Evolutionary conservation across 2,113 vertebrate species (phyloP).

Genomic region (Seriola rivoliana): DNA sequence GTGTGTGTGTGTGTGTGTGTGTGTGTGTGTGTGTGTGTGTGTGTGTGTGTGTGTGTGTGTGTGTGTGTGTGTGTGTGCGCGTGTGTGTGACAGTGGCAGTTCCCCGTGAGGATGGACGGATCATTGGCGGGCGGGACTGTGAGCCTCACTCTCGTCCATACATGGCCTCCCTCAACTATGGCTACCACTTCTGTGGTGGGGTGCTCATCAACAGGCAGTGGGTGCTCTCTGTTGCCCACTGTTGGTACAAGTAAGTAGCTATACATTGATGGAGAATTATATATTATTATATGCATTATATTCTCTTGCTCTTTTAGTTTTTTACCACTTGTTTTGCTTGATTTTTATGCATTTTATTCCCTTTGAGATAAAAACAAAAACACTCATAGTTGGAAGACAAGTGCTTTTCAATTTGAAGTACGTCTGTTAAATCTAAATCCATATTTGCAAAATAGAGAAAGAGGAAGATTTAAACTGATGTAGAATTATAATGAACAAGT

Average conservation of each 20-base stretch:
- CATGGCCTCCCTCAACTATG: constrained; percentile 83
- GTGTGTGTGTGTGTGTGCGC: neutral
- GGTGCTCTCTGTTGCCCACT: constrained; percentile 84
- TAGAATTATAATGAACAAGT: neutral
- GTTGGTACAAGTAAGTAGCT: constrained; percentile 83
- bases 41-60: neutral
- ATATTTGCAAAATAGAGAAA: neutral
- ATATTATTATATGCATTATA: neutral
- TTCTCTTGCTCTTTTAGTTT: neutral
- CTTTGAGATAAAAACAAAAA: neutral
- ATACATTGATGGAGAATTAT: neutral
- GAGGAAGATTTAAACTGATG: neutral
- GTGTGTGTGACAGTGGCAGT: constrained; percentile 71
- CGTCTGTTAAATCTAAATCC: neutral
- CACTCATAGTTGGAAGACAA: neutral
- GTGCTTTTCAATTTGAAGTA: neutral
- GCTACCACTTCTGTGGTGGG: constrained; percentile 83
- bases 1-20: neutral
- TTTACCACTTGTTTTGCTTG: neutral
- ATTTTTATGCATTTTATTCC: neutral
- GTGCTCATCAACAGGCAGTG: constrained; percentile 81
- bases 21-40: neutral
- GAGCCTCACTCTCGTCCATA: constrained; percentile 71
- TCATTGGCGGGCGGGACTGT: constrained; percentile 79
- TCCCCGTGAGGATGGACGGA: constrained; percentile 70